A percentile compares a stretch with the other conserved stretches of the same genome.
These are phyloP conservation scores for Pristionchus japonicus DNA, from an alignment of 2,888 invertebrate species.

Conservation along the genomic window DNA sequence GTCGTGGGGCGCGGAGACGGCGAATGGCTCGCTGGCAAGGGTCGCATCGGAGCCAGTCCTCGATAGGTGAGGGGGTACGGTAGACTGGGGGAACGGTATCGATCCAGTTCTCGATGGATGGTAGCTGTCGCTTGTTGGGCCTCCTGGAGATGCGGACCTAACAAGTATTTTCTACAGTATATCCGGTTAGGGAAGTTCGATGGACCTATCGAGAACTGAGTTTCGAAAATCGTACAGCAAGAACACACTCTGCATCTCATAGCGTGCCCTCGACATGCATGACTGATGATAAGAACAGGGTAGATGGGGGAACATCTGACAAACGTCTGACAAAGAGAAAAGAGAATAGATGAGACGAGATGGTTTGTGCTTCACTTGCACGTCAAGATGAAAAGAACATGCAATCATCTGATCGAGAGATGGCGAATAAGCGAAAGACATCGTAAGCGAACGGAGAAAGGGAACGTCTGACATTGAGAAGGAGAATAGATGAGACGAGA, in stretches of 20 bases:
- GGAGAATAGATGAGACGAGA: not conserved
- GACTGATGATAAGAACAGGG: not conserved
- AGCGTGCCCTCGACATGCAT: not conserved
- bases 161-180: too few species aligned
- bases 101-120: too few species aligned
- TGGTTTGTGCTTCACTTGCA: not conserved
- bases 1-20: slow-evolving; percentile 45
- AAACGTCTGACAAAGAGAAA: not conserved
- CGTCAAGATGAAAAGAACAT: not conserved
- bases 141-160: too few species aligned
- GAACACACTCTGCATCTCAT: not conserved
- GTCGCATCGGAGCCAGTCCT: slow-evolving; percentile 35
- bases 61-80: slow-evolving; percentile 9
- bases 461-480: not conserved
- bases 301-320: not conserved
- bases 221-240: not conserved
- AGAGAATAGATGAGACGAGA: not conserved
- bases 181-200: too few species aligned
- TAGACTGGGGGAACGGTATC: not conserved
- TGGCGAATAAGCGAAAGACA: too few species aligned
- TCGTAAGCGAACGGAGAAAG: too few species aligned
- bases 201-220: not conserved
- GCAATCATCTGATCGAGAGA: too few species aligned
- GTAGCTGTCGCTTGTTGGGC: too few species aligned
- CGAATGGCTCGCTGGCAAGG: slow-evolving; percentile 45